Conservation (phyloP, 2,888 invertebrate species). For the Stenchaetothrips biformis region DNA sequence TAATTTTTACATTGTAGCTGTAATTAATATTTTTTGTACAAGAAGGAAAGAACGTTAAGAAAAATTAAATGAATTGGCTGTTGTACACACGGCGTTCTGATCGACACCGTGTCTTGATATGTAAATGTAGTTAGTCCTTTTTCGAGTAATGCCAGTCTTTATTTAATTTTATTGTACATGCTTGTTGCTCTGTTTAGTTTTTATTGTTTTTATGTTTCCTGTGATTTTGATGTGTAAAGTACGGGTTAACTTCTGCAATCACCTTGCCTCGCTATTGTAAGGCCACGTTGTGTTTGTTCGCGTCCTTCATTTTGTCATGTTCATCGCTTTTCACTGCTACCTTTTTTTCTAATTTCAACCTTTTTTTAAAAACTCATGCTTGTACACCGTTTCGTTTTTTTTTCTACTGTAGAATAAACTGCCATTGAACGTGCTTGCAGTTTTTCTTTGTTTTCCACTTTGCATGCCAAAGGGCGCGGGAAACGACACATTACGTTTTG, state of each 20-base stretch:
- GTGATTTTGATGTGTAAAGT: slow-evolving; percentile 16
- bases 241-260: not conserved
- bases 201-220: slow-evolving; percentile 16
- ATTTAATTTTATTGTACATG: not conserved
- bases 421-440: not conserved
- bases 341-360: not conserved
- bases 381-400: not conserved
- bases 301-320: not conserved
- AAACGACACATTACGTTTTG: too few relatives aligned
- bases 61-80: too few relatives aligned
- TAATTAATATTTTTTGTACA: too few relatives aligned
- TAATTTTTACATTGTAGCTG: too few relatives aligned
- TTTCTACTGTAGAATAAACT: not conserved
- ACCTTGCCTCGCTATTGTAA: not conserved
- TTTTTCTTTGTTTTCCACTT: not conserved
- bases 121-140: not conserved
- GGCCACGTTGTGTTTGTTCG: not conserved
- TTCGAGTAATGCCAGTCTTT: not conserved
- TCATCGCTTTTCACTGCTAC: not conserved
- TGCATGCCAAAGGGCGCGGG: not conserved
- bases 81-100: too few relatives aligned
- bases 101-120: too few relatives aligned
- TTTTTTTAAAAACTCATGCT: not conserved
- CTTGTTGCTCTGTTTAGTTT: slow-evolving; percentile 14
- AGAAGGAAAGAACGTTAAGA: too few relatives aligned